Evolutionary conservation across 2,797 vertebrate genomes (phyloP), one percentile per base, ranked within the genome.

Genomic region (Ambastaia sidthimunki): DNA sequence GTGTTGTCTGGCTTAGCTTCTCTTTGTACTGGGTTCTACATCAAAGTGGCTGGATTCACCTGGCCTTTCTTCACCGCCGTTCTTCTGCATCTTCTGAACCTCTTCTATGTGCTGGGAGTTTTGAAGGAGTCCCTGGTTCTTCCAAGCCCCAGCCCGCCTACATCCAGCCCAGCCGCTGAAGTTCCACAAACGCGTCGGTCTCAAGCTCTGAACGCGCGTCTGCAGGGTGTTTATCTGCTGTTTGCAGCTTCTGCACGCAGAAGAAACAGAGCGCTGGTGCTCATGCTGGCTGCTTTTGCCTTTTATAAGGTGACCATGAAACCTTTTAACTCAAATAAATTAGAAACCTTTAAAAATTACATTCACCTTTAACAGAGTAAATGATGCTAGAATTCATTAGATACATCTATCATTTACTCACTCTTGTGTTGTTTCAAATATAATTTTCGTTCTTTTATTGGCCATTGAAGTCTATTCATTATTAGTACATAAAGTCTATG

Each of bases 11-110:
- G 95, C n/a, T 41, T 95, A 28, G 93, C 93, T 25, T 94, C 93
- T 63, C 82, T 96, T 31, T 88, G 80, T 12, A 95, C 95, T 18
- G 96, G 95, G 11, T 95, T 95, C 86, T 93, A 94, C 62, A 89
- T 96, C 67, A 89, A 80, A 86, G 88, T 76, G n/a, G 63, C 92
- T 16, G 94, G 93, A 4, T 95, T 95, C 83, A 78, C 83, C 0
- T 95, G 93, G 95, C 93, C 95, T 7, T 95, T 94, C 87, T 74
- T 90, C 65, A 89, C 88, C 10, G 79, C 88, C 13, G 78, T 85
- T 13, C 9, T 92, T 41, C 86, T 94, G 74, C 87, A 92, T 69
- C 16, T 87, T 2, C 1, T 94, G 74, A 95, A 93, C 80, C 90
- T 96, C 63, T 71, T 87, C 70, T 96, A 95, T 70, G 92, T 94